A percentile compares a stretch with the other conserved stretches of the same genome.
Conservation (phyloP, 2,113 vertebrate genomes). For the Ovis aries region ARS-UI_Ramb_v3.0 NC_056080.1:46671001-46671500, state of each 20-base stretch:
- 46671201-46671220: not conserved
- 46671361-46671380: not conserved
- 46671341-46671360: not conserved
- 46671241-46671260: not conserved
- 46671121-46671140: not conserved
- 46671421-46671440: not conserved
- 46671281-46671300: not conserved
- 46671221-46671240: not conserved
- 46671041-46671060: not conserved
- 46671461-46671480: not conserved
- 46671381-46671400: not conserved
- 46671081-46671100: not conserved
- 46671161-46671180: not conserved
- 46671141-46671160: not conserved
- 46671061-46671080: not conserved
- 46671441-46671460: not conserved
- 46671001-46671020: not conserved
- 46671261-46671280: not conserved
- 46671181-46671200: not conserved
- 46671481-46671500: not conserved
- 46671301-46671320: not conserved
- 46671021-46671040: not conserved
- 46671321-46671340: not conserved
- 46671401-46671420: not conserved
- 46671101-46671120: not conserved